phyloP scores from a whole-genome alignment of 2,797 vertebrate species.

The Coregonus sp. region DNA sequence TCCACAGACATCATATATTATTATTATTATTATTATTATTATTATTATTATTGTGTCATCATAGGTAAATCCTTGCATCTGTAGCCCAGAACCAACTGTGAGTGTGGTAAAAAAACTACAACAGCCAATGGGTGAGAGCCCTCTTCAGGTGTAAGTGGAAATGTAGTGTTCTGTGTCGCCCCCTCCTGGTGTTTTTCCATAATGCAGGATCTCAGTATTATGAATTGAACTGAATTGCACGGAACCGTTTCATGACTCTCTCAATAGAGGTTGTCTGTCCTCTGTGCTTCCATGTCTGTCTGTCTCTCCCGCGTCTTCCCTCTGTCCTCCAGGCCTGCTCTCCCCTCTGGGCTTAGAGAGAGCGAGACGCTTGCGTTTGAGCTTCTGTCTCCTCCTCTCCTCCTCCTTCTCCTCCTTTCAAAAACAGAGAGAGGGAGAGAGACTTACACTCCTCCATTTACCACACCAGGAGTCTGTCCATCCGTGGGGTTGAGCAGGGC shows the following conservation, averaged over 20 bases:
- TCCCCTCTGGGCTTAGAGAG: constrained; percentile 75
- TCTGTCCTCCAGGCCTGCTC: neutral
- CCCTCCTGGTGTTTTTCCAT: constrained; percentile 55
- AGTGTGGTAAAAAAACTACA: constrained; percentile 33
- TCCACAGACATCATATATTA: no score
- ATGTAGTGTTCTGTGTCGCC: constrained; percentile 49
- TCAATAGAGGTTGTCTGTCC: constrained; percentile 39
- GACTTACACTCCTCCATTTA: constrained; percentile 50
- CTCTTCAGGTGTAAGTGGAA: constrained; percentile 55
- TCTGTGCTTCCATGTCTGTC: constrained; percentile 23
- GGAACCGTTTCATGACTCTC: constrained; percentile 39
- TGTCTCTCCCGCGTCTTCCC: neutral
- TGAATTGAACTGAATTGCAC: constrained; percentile 34
- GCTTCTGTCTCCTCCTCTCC: constrained; percentile 63
- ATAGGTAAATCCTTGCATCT: neutral
- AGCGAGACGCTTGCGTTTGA: constrained; percentile 77
- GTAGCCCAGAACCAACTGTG: constrained; percentile 40
- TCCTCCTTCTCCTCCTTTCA: constrained; percentile 78
- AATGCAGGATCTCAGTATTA: constrained; percentile 56
- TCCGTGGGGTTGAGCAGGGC: constrained; percentile 19
- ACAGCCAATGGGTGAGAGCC: constrained; percentile 36
- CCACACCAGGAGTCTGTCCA: constrained; percentile 44
- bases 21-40: no score
- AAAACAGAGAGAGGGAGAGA: constrained; percentile 67
- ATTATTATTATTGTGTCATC: no score